A percentile compares a stretch with the other conserved stretches of the same genome.
Conservation (phyloP, 2,888 invertebrate species). For the Habrosyne pyritoides region DNA sequence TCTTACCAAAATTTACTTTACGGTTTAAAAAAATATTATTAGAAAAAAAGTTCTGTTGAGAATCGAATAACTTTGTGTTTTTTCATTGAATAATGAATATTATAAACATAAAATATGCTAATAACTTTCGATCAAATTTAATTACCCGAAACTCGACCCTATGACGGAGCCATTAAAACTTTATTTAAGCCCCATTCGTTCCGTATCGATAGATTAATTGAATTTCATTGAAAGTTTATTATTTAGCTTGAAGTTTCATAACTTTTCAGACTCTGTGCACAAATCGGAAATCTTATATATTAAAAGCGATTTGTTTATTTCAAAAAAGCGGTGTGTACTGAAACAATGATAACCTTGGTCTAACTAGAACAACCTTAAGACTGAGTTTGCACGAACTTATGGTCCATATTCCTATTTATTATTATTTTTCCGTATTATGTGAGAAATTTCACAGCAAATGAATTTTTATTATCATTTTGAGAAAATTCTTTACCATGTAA, state of each 20-base stretch:
- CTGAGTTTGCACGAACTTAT: too few species aligned
- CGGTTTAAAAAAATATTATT: too few species aligned
- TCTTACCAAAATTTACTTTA: too few species aligned
- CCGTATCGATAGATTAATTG: slow-evolving; percentile 65
- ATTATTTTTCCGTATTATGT: too few species aligned
- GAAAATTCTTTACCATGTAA: neutral
- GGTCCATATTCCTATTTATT: too few species aligned
- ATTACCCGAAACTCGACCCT: slow-evolving; percentile 31
- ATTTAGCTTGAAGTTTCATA: slow-evolving; percentile 50
- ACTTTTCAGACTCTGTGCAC: slow-evolving; percentile 29
- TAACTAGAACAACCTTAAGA: too few species aligned
- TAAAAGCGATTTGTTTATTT: slow-evolving; percentile 28
- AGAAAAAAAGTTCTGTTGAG: too few species aligned
- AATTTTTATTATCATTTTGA: neutral
- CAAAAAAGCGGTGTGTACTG: too few species aligned
- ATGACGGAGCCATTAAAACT: slow-evolving; percentile 45
- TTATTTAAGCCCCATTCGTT: slow-evolving; percentile 53
- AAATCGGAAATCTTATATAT: slow-evolving; percentile 43
- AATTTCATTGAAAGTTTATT: slow-evolving; percentile 58
- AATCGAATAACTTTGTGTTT: too few species aligned
- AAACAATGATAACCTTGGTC: too few species aligned
- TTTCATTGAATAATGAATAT: neutral
- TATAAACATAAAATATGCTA: slow-evolving; percentile 12
- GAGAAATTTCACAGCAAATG: too few species aligned
- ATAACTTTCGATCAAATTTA: slow-evolving; percentile 23